Percentiles rank a stretch among this genome's conserved stretches.
Conservation (phyloP, 2,113 vertebrate genomes). For the Oncorhynchus keta region DNA sequence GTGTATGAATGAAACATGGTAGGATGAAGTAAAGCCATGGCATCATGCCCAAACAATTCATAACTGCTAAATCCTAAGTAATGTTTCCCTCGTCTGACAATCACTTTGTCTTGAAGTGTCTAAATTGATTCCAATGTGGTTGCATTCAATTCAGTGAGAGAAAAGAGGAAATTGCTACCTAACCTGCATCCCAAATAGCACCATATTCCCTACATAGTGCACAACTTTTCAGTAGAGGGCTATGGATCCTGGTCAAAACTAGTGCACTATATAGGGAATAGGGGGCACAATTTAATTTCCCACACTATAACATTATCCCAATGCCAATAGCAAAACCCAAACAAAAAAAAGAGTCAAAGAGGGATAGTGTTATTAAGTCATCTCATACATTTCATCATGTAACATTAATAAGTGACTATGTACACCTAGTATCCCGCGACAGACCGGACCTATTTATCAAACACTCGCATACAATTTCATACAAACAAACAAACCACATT, state of each 20-base stretch:
- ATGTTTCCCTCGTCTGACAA: background rate
- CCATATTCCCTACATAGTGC: no score
- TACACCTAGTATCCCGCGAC: background rate
- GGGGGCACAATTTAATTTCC: background rate
- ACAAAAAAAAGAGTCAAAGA: background rate
- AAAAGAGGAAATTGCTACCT: background rate
- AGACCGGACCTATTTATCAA: no score
- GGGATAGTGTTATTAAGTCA: background rate
- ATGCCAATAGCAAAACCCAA: background rate
- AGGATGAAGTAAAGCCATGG: background rate
- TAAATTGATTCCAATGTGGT: background rate
- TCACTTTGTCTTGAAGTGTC: background rate
- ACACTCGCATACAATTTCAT: conserved; percentile 5
- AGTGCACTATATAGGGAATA: no score
- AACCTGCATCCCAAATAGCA: no score
- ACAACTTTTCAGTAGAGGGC: no score
- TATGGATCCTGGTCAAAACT: no score
- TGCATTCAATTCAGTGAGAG: background rate
- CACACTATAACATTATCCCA: background rate
- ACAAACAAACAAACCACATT: conserved; percentile 19
- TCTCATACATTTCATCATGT: no score
- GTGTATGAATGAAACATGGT: background rate
- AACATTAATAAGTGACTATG: no score
- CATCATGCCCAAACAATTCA: background rate
- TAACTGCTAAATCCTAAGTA: background rate